Evolutionary conservation across 2,113 vertebrate species (phyloP).

Genomic region (Excalfactoria chinensis): DNA sequence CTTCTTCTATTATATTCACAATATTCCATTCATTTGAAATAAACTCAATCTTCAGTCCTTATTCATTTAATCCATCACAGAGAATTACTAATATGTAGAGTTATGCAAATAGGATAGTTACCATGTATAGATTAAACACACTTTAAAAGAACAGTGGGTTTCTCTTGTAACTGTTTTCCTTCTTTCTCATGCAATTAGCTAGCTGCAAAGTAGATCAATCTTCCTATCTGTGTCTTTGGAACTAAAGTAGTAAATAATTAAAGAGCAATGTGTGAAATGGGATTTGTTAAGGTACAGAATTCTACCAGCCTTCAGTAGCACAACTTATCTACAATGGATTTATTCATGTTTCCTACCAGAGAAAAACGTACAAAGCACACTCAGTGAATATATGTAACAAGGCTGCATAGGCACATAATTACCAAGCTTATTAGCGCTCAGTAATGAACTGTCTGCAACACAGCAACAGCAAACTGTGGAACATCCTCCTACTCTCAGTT

Average conservation of each 20-base stretch:
- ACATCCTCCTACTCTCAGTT: rapidly evolving
- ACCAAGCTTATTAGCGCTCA: not conserved
- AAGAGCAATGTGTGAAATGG: not conserved
- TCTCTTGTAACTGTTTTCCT: not conserved
- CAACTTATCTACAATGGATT: not conserved
- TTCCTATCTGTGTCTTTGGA: not conserved
- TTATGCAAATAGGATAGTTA: not conserved
- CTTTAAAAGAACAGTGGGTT: not conserved
- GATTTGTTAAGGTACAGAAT: not conserved
- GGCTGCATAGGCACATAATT: not conserved
- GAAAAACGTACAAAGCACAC: not conserved
- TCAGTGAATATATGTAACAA: not conserved
- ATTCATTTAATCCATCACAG: not conserved
- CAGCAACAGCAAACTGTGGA: not conserved
- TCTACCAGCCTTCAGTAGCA: not conserved
- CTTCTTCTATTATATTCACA: not conserved
- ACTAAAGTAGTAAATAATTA: not conserved
- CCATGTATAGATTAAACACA: not conserved
- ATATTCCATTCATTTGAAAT: not conserved
- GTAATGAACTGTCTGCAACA: not conserved
- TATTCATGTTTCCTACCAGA: not conserved
- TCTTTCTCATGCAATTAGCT: not conserved
- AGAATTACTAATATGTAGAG: not conserved
- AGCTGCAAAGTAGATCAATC: not conserved
- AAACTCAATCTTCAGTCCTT: not conserved